Conservation (phyloP, 2,797 vertebrate genomes). For the Cryptoprocta ferox region DNA sequence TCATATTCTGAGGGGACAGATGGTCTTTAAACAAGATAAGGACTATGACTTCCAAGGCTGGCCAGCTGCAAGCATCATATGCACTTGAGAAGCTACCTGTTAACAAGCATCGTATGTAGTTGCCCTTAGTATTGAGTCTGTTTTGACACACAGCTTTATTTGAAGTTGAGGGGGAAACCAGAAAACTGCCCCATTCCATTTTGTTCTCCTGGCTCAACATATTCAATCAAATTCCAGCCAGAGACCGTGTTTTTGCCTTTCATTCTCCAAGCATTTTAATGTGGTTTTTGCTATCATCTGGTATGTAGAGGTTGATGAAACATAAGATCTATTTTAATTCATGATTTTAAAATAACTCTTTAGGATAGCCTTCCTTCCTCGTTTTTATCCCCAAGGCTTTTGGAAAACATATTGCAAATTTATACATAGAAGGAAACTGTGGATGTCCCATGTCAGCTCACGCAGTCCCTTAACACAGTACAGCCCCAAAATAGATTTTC, state of each 20-base stretch:
- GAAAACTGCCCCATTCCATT: not conserved
- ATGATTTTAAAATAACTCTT: conserved; percentile 56
- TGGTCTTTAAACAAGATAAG: conserved; percentile 75
- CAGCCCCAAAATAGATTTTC: not conserved
- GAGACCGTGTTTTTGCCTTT: not conserved
- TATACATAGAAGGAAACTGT: not conserved
- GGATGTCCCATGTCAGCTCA: accelerated
- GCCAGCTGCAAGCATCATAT: conserved; percentile 32
- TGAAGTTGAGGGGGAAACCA: not conserved
- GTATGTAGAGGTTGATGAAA: not conserved
- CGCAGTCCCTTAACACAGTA: accelerated
- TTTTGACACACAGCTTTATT: conserved; percentile 48
- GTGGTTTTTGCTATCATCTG: not conserved
- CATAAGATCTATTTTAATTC: conserved; percentile 58
- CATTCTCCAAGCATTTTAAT: not conserved
- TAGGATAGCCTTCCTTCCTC: not conserved
- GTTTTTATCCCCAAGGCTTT: conserved; percentile 52
- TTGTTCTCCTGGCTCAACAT: conserved; percentile 4
- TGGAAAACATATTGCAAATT: conserved; percentile 73
- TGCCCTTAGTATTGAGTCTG: conserved; percentile 53
- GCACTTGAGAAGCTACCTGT: conserved; percentile 3
- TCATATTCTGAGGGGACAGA: conserved; percentile 75
- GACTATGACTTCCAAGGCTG: conserved; percentile 52
- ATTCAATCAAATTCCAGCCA: not conserved
- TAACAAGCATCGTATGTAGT: conserved; percentile 47